Evolutionary conservation across 1,140 invertebrate species (phyloP).

Genomic region (Brevipalpus yothersi): DNA sequence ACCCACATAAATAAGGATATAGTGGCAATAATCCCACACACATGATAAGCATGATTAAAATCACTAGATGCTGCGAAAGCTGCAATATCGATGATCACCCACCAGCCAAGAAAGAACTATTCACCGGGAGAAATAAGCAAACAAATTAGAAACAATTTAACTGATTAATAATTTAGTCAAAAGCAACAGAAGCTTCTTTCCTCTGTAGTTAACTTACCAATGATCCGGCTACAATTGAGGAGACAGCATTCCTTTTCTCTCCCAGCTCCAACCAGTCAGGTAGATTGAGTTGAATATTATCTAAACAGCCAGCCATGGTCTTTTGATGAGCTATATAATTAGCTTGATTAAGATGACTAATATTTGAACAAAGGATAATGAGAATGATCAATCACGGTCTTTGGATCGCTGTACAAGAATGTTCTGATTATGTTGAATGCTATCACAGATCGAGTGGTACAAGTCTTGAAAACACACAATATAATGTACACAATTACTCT

Average conservation of each 20-base stretch:
- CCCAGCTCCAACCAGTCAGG: slow-evolving; percentile 23
- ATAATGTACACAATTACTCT: too few relatives aligned
- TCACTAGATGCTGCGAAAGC: slow-evolving; percentile 36
- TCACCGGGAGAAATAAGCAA: slow-evolving; percentile 2
- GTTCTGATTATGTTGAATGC: too few relatives aligned
- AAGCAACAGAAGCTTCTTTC: not conserved
- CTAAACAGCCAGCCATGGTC: slow-evolving; percentile 23
- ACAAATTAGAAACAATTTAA: slow-evolving; percentile 3
- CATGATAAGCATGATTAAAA: slow-evolving; percentile 50
- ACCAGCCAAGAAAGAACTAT: slow-evolving; percentile 89
- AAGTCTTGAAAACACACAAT: too few relatives aligned
- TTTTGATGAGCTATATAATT: too few relatives aligned
- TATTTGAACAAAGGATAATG: too few relatives aligned
- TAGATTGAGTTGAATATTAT: slow-evolving; percentile 20
- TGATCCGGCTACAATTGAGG: slow-evolving; percentile 52
- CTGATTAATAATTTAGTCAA: not conserved
- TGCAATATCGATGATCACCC: slow-evolving; percentile 86
- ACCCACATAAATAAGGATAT: slow-evolving; percentile 75
- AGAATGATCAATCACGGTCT: too few relatives aligned
- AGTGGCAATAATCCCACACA: slow-evolving; percentile 83
- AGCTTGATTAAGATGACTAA: too few relatives aligned
- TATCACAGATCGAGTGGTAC: too few relatives aligned
- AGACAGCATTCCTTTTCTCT: slow-evolving; percentile 49
- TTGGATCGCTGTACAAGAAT: too few relatives aligned
- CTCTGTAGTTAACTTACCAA: slow-evolving; percentile 35